Conservation (phyloP, 2,113 vertebrate genomes). For the Salvator merianae region DNA sequence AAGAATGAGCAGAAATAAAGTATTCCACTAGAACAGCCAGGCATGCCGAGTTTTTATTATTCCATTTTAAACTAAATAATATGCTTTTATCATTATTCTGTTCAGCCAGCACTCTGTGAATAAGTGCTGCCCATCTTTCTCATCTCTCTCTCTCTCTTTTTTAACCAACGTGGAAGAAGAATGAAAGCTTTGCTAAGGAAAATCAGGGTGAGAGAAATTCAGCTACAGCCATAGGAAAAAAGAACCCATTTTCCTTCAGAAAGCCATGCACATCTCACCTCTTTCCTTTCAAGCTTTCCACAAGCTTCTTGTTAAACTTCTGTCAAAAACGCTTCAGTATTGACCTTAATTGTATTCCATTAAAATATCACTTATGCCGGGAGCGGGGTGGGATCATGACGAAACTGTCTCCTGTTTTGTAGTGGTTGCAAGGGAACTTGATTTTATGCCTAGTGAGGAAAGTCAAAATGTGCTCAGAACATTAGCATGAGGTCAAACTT, state of each 20-base stretch:
- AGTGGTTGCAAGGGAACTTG: background rate
- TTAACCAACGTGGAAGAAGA: background rate
- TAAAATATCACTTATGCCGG: background rate
- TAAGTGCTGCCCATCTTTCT: slow-evolving; percentile 15
- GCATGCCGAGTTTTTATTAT: slow-evolving; percentile 1
- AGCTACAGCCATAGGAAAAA: background rate
- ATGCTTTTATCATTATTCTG: slow-evolving; percentile 15
- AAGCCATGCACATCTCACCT: background rate
- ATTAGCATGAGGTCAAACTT: background rate
- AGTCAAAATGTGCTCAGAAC: background rate
- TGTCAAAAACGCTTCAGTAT: background rate
- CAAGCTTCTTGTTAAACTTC: background rate
- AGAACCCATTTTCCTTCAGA: background rate
- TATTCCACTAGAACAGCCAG: slow-evolving; percentile 3
- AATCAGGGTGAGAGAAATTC: slow-evolving; percentile 13
- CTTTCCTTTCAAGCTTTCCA: background rate
- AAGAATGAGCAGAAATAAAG: slow-evolving; percentile 3
- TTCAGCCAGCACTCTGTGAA: background rate
- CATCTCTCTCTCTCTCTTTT: background rate
- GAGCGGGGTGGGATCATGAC: background rate
- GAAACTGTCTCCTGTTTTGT: background rate
- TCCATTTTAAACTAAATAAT: slow-evolving; percentile 22
- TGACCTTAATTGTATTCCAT: slow-evolving; percentile 6
- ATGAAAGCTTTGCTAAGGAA: slow-evolving; percentile 12
- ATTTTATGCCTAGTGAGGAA: background rate